phyloP scores from a whole-genome alignment of 2,113 vertebrate genomes.

The Dicerorhinus sumatrensis region DNA sequence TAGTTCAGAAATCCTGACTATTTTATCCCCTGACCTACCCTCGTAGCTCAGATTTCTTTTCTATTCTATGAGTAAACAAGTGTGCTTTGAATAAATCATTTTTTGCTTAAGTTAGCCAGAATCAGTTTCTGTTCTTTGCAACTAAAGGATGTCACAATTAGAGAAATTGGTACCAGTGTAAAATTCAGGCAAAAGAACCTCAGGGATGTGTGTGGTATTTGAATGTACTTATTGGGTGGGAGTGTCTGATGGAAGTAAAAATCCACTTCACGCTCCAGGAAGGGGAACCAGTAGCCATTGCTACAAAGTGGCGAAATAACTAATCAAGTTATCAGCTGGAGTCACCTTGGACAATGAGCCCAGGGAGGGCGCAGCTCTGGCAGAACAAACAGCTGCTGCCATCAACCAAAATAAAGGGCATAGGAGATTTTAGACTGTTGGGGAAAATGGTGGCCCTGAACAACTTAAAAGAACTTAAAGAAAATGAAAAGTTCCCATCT shows the following conservation, averaged over 20 bases:
- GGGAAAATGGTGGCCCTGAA: not conserved
- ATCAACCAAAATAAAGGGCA: not conserved
- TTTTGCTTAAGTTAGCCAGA: not conserved
- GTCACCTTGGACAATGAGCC: not conserved
- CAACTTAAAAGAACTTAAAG: not conserved
- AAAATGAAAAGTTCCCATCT: not conserved
- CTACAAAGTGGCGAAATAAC: not conserved
- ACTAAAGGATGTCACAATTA: not conserved
- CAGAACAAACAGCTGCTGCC: not conserved
- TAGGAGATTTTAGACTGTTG: not conserved
- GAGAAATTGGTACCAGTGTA: not conserved
- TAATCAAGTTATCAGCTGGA: not conserved
- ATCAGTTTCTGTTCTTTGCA: not conserved
- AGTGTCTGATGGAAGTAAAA: not conserved
- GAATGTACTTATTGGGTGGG: not conserved
- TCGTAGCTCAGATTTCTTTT: not conserved
- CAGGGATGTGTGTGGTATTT: too few relatives aligned
- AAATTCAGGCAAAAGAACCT: not conserved
- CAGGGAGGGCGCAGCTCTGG: not conserved
- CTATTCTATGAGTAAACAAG: not conserved
- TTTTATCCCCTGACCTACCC: not conserved
- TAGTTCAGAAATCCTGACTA: not conserved
- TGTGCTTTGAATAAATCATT: not conserved
- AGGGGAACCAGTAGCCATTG: not conserved
- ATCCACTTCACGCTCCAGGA: not conserved